Base-by-base conservation (phyloP, 2,888 invertebrate genomes). In the Ichneumoninae sp. region DNA sequence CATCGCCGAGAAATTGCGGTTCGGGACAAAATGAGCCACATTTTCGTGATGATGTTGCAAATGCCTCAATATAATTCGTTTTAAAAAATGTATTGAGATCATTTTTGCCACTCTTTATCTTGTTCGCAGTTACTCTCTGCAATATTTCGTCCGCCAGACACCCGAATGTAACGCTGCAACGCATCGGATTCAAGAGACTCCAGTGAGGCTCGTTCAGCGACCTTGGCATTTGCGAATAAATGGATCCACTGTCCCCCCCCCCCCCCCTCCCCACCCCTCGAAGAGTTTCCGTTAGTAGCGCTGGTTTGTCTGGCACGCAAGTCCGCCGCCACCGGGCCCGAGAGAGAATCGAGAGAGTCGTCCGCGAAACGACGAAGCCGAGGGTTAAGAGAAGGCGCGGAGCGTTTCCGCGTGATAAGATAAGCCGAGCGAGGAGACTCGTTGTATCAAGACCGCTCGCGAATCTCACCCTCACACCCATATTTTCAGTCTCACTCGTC, bases 181-280 rank as follows among this genome's bases (percentile, higher is more conserved):
- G 66, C 40, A 66, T 76, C 50, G 52, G 33, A 73, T 80, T 65
- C 47, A 60, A 85, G 75, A 73, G 79, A 73, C 79, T 79, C 44
- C 82, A 68, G 81, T 77, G 75, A 84, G 83, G 74, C 84, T 75
- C 78, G 79, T 57, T 40, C 69, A 65, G 76, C 86, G 91, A 88
- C 91, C 91, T 92, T 93, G 93, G 90, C 90, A 90, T 90, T 92
- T 89, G 90, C 91, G 92, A 92, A 93, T 93, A 93, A 93, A 93
- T 92, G 92, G 91, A 92, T 88, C 90, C 91, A 90, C 92, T 92
- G 92, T 92, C 87, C 86, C 63, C 7, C 52, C 52, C 0, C 52
- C n/a, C n/a, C 63, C 7, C 52, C 52, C 0, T 19, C n/a, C n/a
- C 50, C n/a, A 4, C 50, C 22, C 1, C 57, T 66, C 33, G 76